A percentile compares a stretch with the other conserved stretches of the same genome.
Evolutionary conservation across 2,888 invertebrate genomes (phyloP).

Genomic region (Erebia aethiops): DNA sequence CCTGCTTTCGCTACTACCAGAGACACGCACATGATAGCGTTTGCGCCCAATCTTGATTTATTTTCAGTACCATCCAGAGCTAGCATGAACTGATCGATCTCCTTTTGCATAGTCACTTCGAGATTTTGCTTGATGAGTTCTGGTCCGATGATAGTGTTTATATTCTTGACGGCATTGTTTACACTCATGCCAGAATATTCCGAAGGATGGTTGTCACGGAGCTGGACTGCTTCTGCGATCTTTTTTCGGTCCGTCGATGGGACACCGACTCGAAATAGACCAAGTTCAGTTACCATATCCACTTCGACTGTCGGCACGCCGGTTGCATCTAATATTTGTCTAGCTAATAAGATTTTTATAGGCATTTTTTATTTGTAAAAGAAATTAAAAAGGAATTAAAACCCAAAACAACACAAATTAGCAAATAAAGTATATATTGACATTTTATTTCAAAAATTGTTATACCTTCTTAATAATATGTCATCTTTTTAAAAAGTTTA

Average conservation of each 20-base stretch:
- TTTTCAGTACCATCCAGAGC: conserved; percentile 97
- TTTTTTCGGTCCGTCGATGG: conserved; percentile 98
- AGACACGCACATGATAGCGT: conserved; percentile 98
- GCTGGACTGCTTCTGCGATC: conserved; percentile 95
- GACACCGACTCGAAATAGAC: conserved; percentile 95
- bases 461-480: too few species aligned
- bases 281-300: conserved; percentile 90
- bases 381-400: conserved; percentile 9
- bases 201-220: conserved; percentile 93
- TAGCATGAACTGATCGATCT: conserved; percentile 93
- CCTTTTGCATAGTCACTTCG: conserved; percentile 94
- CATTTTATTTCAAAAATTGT: neutral
- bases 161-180: conserved; percentile 93
- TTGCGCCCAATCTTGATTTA: conserved; percentile 96
- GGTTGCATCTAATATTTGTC: conserved; percentile 98
- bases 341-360: conserved; percentile 94
- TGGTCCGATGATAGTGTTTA: conserved; percentile 91
- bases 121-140: conserved; percentile 90
- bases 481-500: too few species aligned
- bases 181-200: conserved; percentile 97
- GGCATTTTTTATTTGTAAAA: conserved; percentile 84
- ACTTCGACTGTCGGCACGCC: conserved; percentile 99
- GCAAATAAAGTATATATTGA: too few species aligned
- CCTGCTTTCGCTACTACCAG: conserved; percentile 98
- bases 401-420: neutral